Evolutionary conservation across 92 coral and sea anemone species (phyloP), one percentile per base, ranked within the genome.

Genomic region (Heteractis magnifica): DNA sequence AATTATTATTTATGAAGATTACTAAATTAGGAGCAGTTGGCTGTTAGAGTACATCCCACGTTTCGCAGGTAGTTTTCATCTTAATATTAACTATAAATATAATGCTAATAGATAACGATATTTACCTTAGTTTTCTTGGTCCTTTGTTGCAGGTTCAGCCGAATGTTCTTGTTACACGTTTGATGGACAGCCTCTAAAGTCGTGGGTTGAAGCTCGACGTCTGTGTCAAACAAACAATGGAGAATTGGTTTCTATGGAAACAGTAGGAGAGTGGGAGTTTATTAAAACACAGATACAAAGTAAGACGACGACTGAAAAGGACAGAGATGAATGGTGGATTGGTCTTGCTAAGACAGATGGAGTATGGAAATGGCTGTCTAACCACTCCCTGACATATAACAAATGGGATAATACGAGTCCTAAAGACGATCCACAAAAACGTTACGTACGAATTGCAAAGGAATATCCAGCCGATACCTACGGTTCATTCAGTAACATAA

Each of bases 111-210:
- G 20, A 58, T 11, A 58, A 62, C 20, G 23, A 62, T 62, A 62
- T 18, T 62, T 0, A n/a, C 64, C 16, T 12, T 13, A 3, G 16
- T 8, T 10, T 8, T 0, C 65, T 59, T 65, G 73, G 44, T 68
- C 23, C 15, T 3, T 34, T 26, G 52, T 74, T 81, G 12, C 64
- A 53, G 84, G 26, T 51, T 49, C 60, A 68, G 53, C 84, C 19
- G 56, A 51, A 23, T 89, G 91, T 65, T 84, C 91, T n/a, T 89
- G 91, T 73, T 89, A 89, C 84, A 77, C 82, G 23, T 85, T 89
- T 73, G 26, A 81, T 72, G 71, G 72, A 48, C 8, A 18, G 49
- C 6, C 49, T 20, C 73, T 68, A 23, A 8, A 10, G 15, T 21
- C 14, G 50, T 85, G 86, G 91, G 26, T 58, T 21, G 6, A 50